phyloP scores from a whole-genome alignment of 2,113 vertebrate genomes.

The Diphyllodes magnificus region DNA sequence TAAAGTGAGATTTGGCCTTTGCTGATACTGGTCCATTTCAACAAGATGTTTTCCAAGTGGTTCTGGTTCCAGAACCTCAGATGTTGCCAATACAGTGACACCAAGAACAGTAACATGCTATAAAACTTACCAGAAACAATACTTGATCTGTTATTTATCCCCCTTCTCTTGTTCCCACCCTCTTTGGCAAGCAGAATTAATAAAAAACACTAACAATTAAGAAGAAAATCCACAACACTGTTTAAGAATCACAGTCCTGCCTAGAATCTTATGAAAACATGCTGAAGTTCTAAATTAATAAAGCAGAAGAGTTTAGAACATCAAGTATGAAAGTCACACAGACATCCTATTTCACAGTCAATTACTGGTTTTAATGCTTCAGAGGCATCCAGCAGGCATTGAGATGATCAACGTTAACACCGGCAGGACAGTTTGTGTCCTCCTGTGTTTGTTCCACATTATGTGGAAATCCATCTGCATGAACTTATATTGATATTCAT shows the following conservation, averaged over 20 bases:
- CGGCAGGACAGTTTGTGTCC: rapidly evolving
- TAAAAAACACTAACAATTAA: neutral
- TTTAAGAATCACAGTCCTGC: neutral
- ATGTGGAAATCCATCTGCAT: neutral
- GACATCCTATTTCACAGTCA: neutral
- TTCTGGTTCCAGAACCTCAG: neutral
- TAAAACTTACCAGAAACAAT: neutral
- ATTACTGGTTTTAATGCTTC: neutral
- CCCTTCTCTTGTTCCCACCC: neutral
- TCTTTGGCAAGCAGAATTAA: neutral
- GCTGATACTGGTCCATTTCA: neutral
- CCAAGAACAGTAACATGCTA: neutral
- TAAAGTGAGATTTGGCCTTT: neutral
- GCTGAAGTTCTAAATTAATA: neutral
- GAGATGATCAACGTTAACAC: neutral
- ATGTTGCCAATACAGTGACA: neutral
- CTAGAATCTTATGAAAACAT: neutral
- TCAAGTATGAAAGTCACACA: neutral
- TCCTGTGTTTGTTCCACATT: neutral
- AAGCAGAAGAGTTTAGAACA: neutral
- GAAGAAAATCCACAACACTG: neutral
- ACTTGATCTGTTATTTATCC: neutral
- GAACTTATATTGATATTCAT: neutral
- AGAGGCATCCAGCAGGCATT: neutral
- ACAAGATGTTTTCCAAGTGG: neutral